phyloP scores from a whole-genome alignment of 2,888 invertebrate species.

The Sturmia bella region DNA sequence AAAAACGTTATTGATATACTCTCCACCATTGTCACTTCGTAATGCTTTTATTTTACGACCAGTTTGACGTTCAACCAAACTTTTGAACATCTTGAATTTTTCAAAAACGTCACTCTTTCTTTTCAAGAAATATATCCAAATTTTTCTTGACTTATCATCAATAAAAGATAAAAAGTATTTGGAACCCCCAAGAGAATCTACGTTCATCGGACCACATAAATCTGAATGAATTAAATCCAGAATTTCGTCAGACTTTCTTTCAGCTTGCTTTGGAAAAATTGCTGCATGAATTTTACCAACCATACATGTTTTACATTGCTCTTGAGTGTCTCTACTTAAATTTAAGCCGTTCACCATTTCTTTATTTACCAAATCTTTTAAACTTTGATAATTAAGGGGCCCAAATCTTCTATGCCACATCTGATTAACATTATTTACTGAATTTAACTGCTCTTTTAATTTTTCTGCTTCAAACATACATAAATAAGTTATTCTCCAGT shows the following conservation, averaged over 20 bases:
- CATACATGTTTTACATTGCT: slow-evolving; percentile 43
- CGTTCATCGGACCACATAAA: slow-evolving; percentile 15
- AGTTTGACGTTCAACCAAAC: slow-evolving; percentile 39
- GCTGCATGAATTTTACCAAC: slow-evolving; percentile 52
- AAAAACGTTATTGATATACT: slow-evolving; percentile 43
- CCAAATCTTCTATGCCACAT: slow-evolving; percentile 7
- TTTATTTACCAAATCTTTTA: neutral
- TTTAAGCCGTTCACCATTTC: neutral
- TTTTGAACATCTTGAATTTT: slow-evolving; percentile 52
- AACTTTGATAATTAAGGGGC: slow-evolving; percentile 6
- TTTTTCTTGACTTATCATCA: slow-evolving; percentile 38
- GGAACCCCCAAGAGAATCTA: slow-evolving; percentile 11
- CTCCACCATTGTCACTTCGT: slow-evolving; percentile 52
- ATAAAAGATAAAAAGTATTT: too few relatives aligned
- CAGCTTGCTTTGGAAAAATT: slow-evolving; percentile 55
- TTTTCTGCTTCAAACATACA: too few relatives aligned
- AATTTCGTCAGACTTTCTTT: slow-evolving; percentile 40
- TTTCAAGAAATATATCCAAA: slow-evolving; percentile 48
- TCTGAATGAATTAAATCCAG: slow-evolving; percentile 12
- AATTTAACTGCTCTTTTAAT: too few relatives aligned
- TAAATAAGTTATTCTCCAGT: too few relatives aligned
- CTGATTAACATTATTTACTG: too few relatives aligned
- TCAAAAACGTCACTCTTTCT: slow-evolving; percentile 42
- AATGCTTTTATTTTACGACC: slow-evolving; percentile 44
- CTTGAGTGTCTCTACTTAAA: slow-evolving; percentile 37